A percentile compares a stretch with the other conserved stretches of the same genome.
Evolutionary conservation across 35 echinoderm and acorn worm genomes (phyloP).

Genomic region (Anneissia japonica): DNA sequence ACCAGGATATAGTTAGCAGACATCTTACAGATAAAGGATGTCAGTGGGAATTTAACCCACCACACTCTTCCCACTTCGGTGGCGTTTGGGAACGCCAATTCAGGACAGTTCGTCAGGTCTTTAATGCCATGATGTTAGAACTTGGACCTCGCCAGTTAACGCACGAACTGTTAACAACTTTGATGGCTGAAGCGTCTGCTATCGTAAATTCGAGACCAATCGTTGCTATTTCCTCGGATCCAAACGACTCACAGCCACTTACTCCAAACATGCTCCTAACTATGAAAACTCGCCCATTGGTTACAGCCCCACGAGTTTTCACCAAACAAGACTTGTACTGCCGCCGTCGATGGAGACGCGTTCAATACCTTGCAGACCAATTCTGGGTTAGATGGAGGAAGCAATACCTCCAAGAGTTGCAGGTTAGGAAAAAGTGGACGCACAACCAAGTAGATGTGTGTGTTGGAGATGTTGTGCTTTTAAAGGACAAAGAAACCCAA

Average conservation of each 20-base stretch:
- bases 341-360: constrained; percentile 14
- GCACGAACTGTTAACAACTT: constrained; percentile 39
- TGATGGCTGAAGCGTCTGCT: constrained; percentile 49
- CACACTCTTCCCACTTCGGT: constrained; percentile 15
- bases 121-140: not conserved
- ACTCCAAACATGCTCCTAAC: constrained; percentile 23
- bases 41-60: constrained; percentile 29
- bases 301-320: not conserved
- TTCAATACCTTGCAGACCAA: constrained; percentile 27
- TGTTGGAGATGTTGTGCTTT: constrained; percentile 42
- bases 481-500: too few relatives aligned
- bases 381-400: constrained; percentile 35
- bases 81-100: constrained; percentile 21
- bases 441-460: too few relatives aligned
- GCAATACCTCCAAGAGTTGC: constrained; percentile 7
- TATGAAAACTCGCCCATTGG: constrained; percentile 2
- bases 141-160: constrained; percentile 25
- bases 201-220: constrained; percentile 51
- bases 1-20: not conserved
- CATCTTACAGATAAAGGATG: not conserved
- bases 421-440: constrained; percentile 17
- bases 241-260: constrained; percentile 7
- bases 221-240: constrained; percentile 15
- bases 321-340: not conserved
- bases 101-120: not conserved